phyloP scores from a whole-genome alignment of 2,888 invertebrate species.

The Dryobotodes eremita region DNA sequence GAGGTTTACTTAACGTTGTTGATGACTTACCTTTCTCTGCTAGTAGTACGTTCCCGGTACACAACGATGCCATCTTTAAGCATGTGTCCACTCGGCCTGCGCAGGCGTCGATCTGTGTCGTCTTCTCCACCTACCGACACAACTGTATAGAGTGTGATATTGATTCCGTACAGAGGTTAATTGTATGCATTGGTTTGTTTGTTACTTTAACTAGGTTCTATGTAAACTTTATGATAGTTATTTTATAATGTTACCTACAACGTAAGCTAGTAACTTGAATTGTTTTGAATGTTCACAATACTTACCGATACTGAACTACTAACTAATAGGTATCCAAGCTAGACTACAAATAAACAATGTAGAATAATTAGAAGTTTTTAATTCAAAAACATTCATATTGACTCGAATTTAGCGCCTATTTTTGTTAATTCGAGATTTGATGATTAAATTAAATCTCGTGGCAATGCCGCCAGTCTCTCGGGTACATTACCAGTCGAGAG shows the following conservation, averaged over 20 bases:
- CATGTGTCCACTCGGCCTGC: conserved; percentile 86
- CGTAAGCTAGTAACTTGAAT: too few relatives aligned
- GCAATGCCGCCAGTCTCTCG: too few relatives aligned
- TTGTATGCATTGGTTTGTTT: background rate
- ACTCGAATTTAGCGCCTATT: background rate
- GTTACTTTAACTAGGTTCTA: background rate
- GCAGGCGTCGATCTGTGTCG: conserved; percentile 81
- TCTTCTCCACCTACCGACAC: conserved; percentile 79
- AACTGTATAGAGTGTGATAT: conserved; percentile 52
- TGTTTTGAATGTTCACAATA: background rate
- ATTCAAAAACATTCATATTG: background rate
- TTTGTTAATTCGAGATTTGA: background rate
- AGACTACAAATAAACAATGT: background rate
- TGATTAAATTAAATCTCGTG: background rate
- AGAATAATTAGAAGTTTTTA: background rate
- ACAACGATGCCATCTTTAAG: conserved; percentile 85
- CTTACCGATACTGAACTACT: background rate
- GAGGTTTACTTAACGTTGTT: background rate
- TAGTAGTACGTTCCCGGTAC: conserved; percentile 85
- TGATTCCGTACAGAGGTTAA: conserved; percentile 1
- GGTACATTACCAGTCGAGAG: too few relatives aligned
- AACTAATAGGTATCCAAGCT: background rate
- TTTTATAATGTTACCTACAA: background rate
- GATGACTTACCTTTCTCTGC: conserved; percentile 84
- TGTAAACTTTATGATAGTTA: background rate